Conservation (phyloP, 2,113 vertebrate species). For the Psittacara wagleri region DNA sequence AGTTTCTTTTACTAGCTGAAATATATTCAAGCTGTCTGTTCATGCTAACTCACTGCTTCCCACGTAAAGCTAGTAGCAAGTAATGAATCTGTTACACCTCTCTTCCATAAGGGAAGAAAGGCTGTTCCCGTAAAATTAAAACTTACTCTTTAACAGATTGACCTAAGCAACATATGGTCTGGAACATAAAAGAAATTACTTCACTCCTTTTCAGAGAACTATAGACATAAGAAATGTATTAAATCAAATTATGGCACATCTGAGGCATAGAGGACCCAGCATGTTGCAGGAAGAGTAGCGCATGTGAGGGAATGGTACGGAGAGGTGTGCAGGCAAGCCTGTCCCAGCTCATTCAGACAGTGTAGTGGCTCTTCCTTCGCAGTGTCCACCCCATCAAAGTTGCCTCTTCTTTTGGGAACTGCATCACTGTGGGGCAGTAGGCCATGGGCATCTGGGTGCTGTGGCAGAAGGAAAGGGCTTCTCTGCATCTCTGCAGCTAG, state of each 20-base stretch:
- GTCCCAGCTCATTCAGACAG: background rate
- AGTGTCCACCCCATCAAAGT: background rate
- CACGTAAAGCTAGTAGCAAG: constrained; percentile 24
- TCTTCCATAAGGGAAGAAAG: background rate
- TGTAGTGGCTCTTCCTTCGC: background rate
- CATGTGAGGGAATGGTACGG: background rate
- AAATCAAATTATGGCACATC: background rate
- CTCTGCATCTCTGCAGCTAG: background rate
- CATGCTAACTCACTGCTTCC: background rate
- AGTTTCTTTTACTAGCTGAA: background rate
- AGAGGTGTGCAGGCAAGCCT: background rate
- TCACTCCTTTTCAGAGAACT: background rate
- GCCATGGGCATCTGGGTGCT: background rate
- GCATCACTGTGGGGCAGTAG: background rate
- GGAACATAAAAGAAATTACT: background rate
- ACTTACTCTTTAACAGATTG: constrained; percentile 1
- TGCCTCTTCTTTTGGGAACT: background rate
- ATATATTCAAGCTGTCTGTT: constrained; percentile 21
- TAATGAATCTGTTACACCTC: background rate
- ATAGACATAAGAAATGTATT: background rate
- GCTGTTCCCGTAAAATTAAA: constrained; percentile 36
- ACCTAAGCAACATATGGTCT: background rate
- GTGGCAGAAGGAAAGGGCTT: background rate
- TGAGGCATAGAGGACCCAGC: background rate
- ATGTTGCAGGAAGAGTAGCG: background rate